phyloP scores from a whole-genome alignment of 2,113 vertebrate species.

The Ammodytes marinus region DNA sequence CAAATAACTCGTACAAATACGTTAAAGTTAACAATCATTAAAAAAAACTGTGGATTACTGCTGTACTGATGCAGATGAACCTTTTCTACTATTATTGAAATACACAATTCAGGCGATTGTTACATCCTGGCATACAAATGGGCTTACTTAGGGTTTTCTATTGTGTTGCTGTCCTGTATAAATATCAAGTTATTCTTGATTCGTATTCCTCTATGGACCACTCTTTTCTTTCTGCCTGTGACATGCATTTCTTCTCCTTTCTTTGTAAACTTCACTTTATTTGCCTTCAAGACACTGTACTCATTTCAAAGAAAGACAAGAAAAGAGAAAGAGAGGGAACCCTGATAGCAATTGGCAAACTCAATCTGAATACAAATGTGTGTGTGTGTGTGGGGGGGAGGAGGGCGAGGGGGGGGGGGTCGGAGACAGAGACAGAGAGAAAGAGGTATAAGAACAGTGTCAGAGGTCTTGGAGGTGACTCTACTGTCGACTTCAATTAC shows the following conservation, averaged over 20 bases:
- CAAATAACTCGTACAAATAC: too few species aligned
- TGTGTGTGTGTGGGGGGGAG: constrained; percentile 18
- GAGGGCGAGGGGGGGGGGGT: background rate
- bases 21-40: too few species aligned
- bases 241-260: background rate
- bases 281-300: background rate
- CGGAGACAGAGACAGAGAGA: background rate
- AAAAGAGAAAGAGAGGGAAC: constrained; percentile 5
- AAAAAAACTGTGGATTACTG: too few species aligned
- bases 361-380: constrained; percentile 29
- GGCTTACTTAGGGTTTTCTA: background rate
- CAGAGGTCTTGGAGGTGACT: constrained; percentile 60
- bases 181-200: background rate
- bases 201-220: background rate
- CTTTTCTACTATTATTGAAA: background rate
- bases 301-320: constrained; percentile 13
- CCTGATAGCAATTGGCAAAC: constrained; percentile 15
- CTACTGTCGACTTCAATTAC: constrained; percentile 64
- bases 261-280: background rate
- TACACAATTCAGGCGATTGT: background rate
- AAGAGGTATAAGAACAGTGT: constrained; percentile 31
- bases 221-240: background rate
- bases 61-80: too few species aligned
- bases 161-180: background rate
- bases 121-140: background rate